These are phyloP conservation scores for Heliocidaris erythrogramma DNA, from an alignment of 35 echinoderm and acorn worm species.

Conservation along the genomic window DNA sequence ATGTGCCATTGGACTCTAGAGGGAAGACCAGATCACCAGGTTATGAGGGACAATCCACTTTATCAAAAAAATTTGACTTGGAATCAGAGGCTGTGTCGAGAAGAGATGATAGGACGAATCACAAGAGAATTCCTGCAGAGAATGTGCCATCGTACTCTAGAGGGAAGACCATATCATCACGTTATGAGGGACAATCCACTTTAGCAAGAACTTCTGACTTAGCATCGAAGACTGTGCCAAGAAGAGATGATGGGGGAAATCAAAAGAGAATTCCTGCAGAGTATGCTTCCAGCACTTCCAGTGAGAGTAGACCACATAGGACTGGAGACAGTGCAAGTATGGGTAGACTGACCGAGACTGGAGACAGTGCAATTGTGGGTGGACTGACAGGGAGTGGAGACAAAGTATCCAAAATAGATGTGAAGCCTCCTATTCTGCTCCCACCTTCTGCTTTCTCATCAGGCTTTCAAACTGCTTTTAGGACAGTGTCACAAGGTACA, in stretches of 20 bases:
- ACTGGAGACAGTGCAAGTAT: background rate
- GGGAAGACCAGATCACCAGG: background rate
- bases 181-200: background rate
- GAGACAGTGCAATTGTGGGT: background rate
- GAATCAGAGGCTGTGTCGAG: background rate
- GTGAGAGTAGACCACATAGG: background rate
- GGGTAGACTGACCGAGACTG: background rate
- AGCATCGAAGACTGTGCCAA: background rate
- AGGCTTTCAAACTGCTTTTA: background rate
- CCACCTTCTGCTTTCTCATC: slow-evolving; percentile 38
- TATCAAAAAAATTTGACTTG: background rate
- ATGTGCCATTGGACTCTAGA: background rate
- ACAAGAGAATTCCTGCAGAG: background rate
- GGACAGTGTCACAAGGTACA: background rate
- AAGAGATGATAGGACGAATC: background rate
- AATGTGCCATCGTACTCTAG: too few species aligned
- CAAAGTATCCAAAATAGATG: background rate
- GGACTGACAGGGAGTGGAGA: background rate
- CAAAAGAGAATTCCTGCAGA: background rate
- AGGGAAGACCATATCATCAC: too few species aligned
- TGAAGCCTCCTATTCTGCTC: background rate
- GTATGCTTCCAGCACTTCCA: background rate
- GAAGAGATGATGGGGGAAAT: background rate
- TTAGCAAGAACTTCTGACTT: background rate
- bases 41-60: background rate